Evolutionary conservation across 2,888 invertebrate species (phyloP).

Genomic region (Ophion costatus): DNA sequence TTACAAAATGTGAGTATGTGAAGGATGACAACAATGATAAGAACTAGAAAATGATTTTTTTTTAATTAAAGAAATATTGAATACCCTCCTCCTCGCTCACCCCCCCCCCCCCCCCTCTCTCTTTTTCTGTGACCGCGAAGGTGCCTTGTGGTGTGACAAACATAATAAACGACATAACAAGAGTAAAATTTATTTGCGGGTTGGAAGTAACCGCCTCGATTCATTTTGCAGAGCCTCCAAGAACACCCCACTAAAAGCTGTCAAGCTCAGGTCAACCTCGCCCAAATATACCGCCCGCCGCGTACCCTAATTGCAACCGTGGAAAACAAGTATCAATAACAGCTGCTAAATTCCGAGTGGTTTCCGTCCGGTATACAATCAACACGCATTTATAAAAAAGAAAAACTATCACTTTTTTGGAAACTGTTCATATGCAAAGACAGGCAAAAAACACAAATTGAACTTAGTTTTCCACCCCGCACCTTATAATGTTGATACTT

Average conservation of each 20-base stretch:
- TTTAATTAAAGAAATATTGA: too few species aligned
- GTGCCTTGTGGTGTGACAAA: conserved; percentile 11
- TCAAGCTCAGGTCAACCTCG: conserved; percentile 75
- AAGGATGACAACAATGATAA: too few species aligned
- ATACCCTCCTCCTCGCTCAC: too few species aligned
- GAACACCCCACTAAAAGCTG: conserved; percentile 77
- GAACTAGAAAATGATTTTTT: too few species aligned
- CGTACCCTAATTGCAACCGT: conserved; percentile 75
- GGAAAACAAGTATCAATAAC: conserved; percentile 71
- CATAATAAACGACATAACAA: conserved; percentile 71
- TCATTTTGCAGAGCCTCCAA: conserved; percentile 52
- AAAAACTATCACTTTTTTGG: neutral
- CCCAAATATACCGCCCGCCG: conserved; percentile 73
- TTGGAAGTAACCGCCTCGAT: conserved; percentile 76
- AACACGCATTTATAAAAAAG: neutral
- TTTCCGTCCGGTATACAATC: neutral
- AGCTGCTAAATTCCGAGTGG: conserved; percentile 53
- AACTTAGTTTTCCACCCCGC: too few species aligned
- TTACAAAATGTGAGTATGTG: too few species aligned
- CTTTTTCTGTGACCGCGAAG: neutral
- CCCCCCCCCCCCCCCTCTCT: too few species aligned
- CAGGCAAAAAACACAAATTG: too few species aligned
- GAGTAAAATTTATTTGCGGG: conserved; percentile 77
- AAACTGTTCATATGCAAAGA: too few species aligned
- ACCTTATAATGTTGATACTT: neutral